These are phyloP conservation scores for Brachylomia viminalis DNA, from an alignment of 2,888 invertebrate genomes.

Conservation along the genomic window DNA sequence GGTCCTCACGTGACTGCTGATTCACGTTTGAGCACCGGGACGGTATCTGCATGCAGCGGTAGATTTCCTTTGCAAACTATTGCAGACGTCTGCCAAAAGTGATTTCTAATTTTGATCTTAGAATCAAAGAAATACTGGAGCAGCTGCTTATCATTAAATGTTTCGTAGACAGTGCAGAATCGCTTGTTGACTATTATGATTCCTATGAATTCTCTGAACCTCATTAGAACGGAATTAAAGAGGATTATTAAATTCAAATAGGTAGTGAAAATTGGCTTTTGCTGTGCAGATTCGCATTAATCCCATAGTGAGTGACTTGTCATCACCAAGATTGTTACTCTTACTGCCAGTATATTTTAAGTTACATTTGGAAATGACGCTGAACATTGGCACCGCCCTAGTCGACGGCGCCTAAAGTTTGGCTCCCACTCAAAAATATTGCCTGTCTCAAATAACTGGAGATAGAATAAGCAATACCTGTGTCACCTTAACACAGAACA, in stretches of 20 bases:
- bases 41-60: constrained; percentile 4
- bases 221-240: no score
- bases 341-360: constrained; percentile 11
- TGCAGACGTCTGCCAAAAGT: constrained; percentile 44
- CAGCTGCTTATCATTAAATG: constrained; percentile 17
- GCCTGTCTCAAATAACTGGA: constrained; percentile 3
- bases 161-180: not conserved
- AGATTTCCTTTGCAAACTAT: constrained; percentile 34
- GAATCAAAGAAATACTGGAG: constrained; percentile 10
- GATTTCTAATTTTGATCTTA: constrained; percentile 45
- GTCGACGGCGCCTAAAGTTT: constrained; percentile 38
- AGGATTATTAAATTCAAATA: no score
- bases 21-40: constrained; percentile 12
- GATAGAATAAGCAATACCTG: constrained; percentile 14
- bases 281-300: not conserved
- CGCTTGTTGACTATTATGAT: not conserved
- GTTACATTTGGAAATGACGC: constrained; percentile 13
- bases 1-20: constrained; percentile 32
- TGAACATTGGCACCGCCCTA: constrained; percentile 21
- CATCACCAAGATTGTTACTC: not conserved
- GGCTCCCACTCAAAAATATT: constrained; percentile 32
- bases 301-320: not conserved
- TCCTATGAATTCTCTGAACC: not conserved
- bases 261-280: not conserved
- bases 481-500: constrained; percentile 9